Base-by-base conservation (phyloP, 2,113 vertebrate species). In the Nothobranchius kuhntae region DNA sequence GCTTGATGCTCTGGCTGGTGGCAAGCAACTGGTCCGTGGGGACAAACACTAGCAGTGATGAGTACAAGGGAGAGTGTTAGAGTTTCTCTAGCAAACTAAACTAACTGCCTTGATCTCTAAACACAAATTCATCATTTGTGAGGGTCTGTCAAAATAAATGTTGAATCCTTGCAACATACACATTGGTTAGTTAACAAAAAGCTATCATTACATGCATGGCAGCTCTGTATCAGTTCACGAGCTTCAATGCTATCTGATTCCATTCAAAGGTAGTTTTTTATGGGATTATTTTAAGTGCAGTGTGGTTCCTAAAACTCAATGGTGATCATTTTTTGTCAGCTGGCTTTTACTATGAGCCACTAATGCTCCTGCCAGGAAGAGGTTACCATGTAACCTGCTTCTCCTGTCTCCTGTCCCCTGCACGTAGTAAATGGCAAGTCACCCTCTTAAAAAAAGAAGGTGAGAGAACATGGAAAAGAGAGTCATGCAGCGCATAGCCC, bases 1-100 rank as follows among this genome's bases (percentile, higher is more conserved):
- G 77, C 69, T 73, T 51, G 65, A 83, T 85, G 45, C 61, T 71
- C 13, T 53, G 62, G 71, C 71, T 85, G 65, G 64, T 81, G 80
- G 80, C 83, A 81, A 88, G 86, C 85, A 89, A 83, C 80, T 88
- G 81, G 74, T 60, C 78, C 77, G 21, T 30, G 53, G 86, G 70
- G 64, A 77, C 3, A 10, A 58, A 46, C 61, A 48, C 65, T 78
- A 64, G 68, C 62, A 58, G 62, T n/a, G 15, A 71, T 78, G 59
- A 65, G 50, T 63, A 53, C 9, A 24, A 80, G 75, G 59, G 40
- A 69, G 48, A 64, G 65, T 61, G 40, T 15, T 47, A 14, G 50
- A 3, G 42, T 74, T 81, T 68, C 73, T 70, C 55, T 64, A 73
- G 77, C 75, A 56, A 55, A 72, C 26, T 57, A 60, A 65, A 53